Evolutionary conservation across 1,140 invertebrate genomes (phyloP).

Genomic region (Pogonognathellus flavescens): DNA sequence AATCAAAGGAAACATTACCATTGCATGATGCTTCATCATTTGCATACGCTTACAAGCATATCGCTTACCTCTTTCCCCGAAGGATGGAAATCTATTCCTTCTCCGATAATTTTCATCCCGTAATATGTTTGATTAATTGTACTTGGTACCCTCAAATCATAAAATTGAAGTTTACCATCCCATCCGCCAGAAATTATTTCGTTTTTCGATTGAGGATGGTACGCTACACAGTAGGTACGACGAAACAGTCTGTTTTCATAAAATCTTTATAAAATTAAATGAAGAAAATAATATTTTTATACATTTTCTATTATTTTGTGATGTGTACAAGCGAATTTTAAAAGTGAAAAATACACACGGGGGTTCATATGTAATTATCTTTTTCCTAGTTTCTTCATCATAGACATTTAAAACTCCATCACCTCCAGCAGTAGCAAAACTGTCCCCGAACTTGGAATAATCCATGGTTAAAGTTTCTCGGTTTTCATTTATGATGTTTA

Average conservation of each 20-base stretch:
- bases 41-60: neutral
- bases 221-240: constrained; percentile 56
- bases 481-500: constrained; percentile 55
- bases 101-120: constrained; percentile 56
- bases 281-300: neutral
- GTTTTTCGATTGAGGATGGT: constrained; percentile 49
- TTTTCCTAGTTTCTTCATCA: constrained; percentile 54
- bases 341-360: constrained; percentile 33
- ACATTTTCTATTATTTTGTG: too few relatives aligned
- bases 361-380: constrained; percentile 51
- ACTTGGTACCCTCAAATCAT: constrained; percentile 50
- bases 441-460: constrained; percentile 39
- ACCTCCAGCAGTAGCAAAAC: constrained; percentile 51
- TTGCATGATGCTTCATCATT: too few relatives aligned
- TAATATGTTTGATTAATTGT: constrained; percentile 26
- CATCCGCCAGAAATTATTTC: constrained; percentile 61
- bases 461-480: constrained; percentile 53
- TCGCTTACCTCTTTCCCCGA: constrained; percentile 54
- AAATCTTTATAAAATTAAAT: constrained; percentile 51
- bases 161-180: constrained; percentile 55
- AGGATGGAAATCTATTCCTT: constrained; percentile 53
- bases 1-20: too few relatives aligned
- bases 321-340: too few relatives aligned
- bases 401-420: constrained; percentile 57
- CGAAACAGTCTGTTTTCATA: constrained; percentile 45